phyloP scores from a whole-genome alignment of 2,888 invertebrate species.

The Chouioia cunea region DNA sequence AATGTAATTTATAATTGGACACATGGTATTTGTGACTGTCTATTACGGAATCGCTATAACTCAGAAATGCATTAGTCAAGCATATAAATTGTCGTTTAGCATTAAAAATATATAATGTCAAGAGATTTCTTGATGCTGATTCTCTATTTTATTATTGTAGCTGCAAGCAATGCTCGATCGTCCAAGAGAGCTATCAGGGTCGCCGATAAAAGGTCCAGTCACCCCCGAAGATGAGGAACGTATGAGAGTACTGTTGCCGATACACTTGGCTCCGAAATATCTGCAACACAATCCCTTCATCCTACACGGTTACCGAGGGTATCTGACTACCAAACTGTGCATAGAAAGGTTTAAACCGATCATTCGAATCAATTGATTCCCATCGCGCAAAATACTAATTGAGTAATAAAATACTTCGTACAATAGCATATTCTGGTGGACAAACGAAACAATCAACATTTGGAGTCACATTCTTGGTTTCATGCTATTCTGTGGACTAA shows the following conservation, averaged over 20 bases:
- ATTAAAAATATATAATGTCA: too few relatives aligned
- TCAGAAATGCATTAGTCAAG: too few relatives aligned
- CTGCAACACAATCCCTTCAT: slow-evolving; percentile 90
- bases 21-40: too few relatives aligned
- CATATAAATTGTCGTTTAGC: too few relatives aligned
- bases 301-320: slow-evolving; percentile 85
- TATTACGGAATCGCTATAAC: too few relatives aligned
- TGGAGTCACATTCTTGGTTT: slow-evolving; percentile 96
- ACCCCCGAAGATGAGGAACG: slow-evolving; percentile 60
- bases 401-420: slow-evolving; percentile 37
- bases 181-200: slow-evolving; percentile 47
- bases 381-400: background rate
- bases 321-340: slow-evolving; percentile 85
- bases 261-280: slow-evolving; percentile 81
- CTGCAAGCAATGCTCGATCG: slow-evolving; percentile 6
- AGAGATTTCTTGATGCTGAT: too few relatives aligned
- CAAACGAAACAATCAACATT: slow-evolving; percentile 96
- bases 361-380: slow-evolving; percentile 14
- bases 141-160: slow-evolving; percentile 13
- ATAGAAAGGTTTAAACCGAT: slow-evolving; percentile 85
- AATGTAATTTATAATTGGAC: too few relatives aligned
- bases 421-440: slow-evolving; percentile 94
- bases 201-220: slow-evolving; percentile 57
- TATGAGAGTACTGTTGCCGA: slow-evolving; percentile 65
- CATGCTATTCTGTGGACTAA: slow-evolving; percentile 84